Evolutionary conservation across 2,797 vertebrate species (phyloP).

Genomic region (Acrossocheilus wenchowensis): DNA sequence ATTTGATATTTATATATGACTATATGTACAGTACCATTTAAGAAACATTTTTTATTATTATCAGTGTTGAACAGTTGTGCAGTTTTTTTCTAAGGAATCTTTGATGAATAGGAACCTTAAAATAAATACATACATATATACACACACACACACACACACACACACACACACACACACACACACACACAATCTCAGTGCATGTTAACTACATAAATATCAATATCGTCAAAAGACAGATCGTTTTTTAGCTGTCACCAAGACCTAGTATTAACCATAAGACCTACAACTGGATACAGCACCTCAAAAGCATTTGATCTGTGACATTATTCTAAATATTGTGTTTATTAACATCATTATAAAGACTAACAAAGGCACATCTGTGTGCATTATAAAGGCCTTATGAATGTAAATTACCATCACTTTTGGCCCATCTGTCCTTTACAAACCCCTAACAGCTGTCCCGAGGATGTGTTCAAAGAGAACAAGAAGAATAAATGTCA

Average conservation of each 20-base stretch:
- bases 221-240: neutral
- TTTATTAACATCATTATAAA: conserved; percentile 23
- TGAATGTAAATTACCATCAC: conserved; percentile 37
- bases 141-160: no score
- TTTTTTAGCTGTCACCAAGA: no score
- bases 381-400: conserved; percentile 37
- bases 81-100: neutral
- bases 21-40: neutral
- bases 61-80: neutral
- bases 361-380: conserved; percentile 41
- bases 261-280: neutral
- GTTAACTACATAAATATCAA: neutral
- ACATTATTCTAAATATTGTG: neutral
- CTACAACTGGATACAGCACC: neutral
- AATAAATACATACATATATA: neutral
- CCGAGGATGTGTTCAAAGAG: conserved; percentile 20
- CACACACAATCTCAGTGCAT: neutral
- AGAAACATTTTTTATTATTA: neutral
- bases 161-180: no score
- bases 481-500: conserved; percentile 32
- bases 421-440: conserved; percentile 46
- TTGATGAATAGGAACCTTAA: neutral
- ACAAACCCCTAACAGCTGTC: conserved; percentile 48
- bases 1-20: neutral
- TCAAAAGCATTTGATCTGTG: conserved; percentile 2